These are phyloP conservation scores for Sarcophaga subvicina DNA, from an alignment of 2,888 invertebrate genomes.

Conservation along the genomic window DNA sequence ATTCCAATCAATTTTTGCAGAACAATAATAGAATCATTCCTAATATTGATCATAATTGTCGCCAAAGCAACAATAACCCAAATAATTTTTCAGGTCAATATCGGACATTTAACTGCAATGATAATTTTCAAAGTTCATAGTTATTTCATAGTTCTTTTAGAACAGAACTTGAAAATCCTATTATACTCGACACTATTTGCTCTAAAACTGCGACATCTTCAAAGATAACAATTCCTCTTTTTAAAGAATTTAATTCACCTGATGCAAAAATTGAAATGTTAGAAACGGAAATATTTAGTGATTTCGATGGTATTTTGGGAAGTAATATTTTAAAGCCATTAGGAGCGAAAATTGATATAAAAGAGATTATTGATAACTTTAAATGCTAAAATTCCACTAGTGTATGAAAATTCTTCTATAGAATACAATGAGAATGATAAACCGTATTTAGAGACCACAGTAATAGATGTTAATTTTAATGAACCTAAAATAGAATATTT, in stretches of 20 bases:
- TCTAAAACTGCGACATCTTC: constrained; percentile 29
- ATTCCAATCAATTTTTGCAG: not conserved
- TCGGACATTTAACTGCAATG: no score
- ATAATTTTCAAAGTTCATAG: no score
- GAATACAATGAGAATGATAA: constrained; percentile 12
- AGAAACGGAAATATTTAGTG: not conserved
- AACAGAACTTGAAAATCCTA: constrained; percentile 1
- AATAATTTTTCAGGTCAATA: no score
- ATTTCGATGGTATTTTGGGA: not conserved
- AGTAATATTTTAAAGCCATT: not conserved
- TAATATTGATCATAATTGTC: no score
- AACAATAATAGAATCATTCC: not conserved
- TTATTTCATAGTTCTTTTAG: constrained; percentile 35
- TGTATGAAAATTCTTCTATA: constrained; percentile 12
- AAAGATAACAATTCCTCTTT: constrained; percentile 26
- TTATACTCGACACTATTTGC: constrained; percentile 20
- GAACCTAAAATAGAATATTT: constrained; percentile 29
- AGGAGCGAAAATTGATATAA: no score
- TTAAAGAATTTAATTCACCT: not conserved
- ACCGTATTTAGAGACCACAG: constrained; percentile 34
- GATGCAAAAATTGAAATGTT: constrained; percentile 49
- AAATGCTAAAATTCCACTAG: constrained; percentile 30
- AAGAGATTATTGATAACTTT: constrained; percentile 20
- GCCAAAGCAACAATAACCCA: no score
- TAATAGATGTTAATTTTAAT: constrained; percentile 48